Base-by-base conservation (phyloP, 2,113 vertebrate species). In the Neodon shergylaensis region DNA sequence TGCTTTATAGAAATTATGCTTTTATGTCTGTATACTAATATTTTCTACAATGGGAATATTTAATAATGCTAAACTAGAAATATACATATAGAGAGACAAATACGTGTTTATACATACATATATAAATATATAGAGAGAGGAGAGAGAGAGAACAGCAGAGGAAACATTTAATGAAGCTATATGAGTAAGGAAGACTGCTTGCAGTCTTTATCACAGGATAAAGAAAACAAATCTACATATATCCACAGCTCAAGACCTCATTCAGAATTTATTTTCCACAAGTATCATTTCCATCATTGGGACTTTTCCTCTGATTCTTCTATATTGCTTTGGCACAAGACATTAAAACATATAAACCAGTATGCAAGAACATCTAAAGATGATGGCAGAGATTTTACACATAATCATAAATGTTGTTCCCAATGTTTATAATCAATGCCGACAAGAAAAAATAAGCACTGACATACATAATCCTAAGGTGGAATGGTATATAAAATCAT, bases 21-120 rank as follows among this genome's bases (percentile, higher is more conserved):
- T 49, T 39, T 5, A 73, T 54, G 24, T 39, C 26, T 85, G 16
- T 73, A 13, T 72, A 65, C 52, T 39, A 52, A 49, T 74, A 58
- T 39, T 74, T 54, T 88, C 28, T 39, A 78, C 44, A 47, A 47
- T 72, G 76, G 36, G 68, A 63, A 86, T 73, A 90, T 91, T 83
- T 91, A 21, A 93, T 42, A 33, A 85, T 93, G 65, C 54, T 79
- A 68, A 94, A 66, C 52, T 44, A 76, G 73, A 76, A 76, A 76
- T 91, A 78, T 33, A 91, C 31, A 12, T 33, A 88, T 26, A 91
- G 24, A 12, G 21, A 87, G 10, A 54, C 54, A 58, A 58, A 19
- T 19, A 19, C 19, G 54, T 58, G 54, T 58, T 58, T 58, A 58
- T 58, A 19, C 17, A 58, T 58, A 5, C 17, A 58, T 58, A 58